Evolutionary conservation across 2,888 invertebrate genomes (phyloP).

Genomic region (Tenthredo scrophulariae): DNA sequence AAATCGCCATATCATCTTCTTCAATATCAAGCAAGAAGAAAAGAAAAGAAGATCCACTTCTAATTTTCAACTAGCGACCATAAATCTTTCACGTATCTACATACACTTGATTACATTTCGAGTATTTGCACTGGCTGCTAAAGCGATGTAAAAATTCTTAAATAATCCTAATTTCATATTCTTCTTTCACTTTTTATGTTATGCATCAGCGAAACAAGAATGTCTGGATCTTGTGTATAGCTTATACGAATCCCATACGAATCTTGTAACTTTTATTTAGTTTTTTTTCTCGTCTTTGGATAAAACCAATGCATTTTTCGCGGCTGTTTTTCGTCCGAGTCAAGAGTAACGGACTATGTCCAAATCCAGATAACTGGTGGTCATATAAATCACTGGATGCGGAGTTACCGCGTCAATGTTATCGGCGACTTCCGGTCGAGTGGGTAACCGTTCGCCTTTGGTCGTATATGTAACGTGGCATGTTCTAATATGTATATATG

Average conservation of each 20-base stretch:
- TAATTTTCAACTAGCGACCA: not conserved
- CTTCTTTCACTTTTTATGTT: too few relatives aligned
- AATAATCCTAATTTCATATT: too few relatives aligned
- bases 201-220: too few relatives aligned
- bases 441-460: slow-evolving; percentile 67
- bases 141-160: too few relatives aligned
- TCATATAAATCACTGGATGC: slow-evolving; percentile 60
- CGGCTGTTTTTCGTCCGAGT: not conserved
- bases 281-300: not conserved
- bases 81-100: too few relatives aligned
- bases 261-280: not conserved
- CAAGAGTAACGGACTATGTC: slow-evolving; percentile 67
- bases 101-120: too few relatives aligned
- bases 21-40: not conserved
- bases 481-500: slow-evolving; percentile 52
- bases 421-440: slow-evolving; percentile 75
- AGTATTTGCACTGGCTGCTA: too few relatives aligned
- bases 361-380: slow-evolving; percentile 65
- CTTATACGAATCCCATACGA: too few relatives aligned
- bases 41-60: not conserved
- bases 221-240: too few relatives aligned
- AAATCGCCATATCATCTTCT: not conserved
- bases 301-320: not conserved
- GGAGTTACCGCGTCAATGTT: slow-evolving; percentile 71
- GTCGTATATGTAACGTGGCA: slow-evolving; percentile 30